These are phyloP conservation scores for Cotesia glomerata DNA, from an alignment of 1,140 invertebrate genomes.

Conservation along the genomic window DNA sequence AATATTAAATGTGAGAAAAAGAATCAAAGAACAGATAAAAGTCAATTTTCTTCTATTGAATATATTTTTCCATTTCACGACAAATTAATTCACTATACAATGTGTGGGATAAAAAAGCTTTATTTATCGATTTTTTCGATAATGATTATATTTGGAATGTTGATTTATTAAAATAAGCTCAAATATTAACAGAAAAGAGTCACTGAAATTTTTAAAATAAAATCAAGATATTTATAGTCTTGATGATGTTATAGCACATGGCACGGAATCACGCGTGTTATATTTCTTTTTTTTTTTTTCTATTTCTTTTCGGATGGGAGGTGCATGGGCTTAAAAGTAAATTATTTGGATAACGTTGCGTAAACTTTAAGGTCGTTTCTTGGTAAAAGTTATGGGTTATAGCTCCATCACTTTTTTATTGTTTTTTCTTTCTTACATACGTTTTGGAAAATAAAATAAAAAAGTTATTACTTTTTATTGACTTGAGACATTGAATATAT, in stretches of 20 bases:
- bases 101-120: too few relatives aligned
- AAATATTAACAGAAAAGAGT: not conserved
- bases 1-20: too few relatives aligned
- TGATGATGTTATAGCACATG: conserved; percentile 37
- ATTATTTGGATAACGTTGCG: conserved; percentile 46
- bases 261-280: conserved; percentile 41
- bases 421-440: not conserved
- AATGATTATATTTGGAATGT: not conserved
- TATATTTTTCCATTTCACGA: too few relatives aligned
- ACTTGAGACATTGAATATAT: too few relatives aligned
- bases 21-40: too few relatives aligned
- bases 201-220: not conserved
- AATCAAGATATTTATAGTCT: conserved; percentile 27
- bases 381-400: conserved; percentile 18
- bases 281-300: conserved; percentile 28
- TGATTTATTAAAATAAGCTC: not conserved
- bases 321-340: conserved; percentile 36
- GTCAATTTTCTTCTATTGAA: too few relatives aligned
- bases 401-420: not conserved
- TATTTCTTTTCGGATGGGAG: conserved; percentile 25
- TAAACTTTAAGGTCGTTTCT: conserved; percentile 19
- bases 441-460: not conserved
- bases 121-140: too few relatives aligned
- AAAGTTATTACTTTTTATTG: not conserved
- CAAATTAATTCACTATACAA: too few relatives aligned